These are phyloP conservation scores for Spialia ferax DNA, from an alignment of 2,888 invertebrate genomes.

Conservation along the genomic window DNA sequence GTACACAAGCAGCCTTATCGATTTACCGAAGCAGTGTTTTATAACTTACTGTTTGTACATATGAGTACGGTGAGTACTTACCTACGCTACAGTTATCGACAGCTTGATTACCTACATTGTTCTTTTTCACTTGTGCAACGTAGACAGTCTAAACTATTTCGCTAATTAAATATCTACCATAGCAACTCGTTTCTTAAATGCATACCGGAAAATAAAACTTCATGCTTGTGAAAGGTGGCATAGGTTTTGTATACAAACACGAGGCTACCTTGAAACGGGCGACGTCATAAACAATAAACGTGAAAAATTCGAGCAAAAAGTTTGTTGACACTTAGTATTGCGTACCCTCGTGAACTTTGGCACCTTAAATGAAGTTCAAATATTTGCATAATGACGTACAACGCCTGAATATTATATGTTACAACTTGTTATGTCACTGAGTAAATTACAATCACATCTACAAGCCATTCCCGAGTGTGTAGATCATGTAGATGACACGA, in stretches of 20 bases:
- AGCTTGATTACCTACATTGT: conserved; percentile 3
- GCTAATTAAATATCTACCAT: background rate
- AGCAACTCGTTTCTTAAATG: conserved; percentile 8
- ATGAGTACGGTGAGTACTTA: background rate
- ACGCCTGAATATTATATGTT: conserved; percentile 3
- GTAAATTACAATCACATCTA: conserved; percentile 20
- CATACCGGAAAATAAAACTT: conserved; percentile 16
- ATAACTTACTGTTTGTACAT: conserved; percentile 4
- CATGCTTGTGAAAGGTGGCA: conserved; percentile 24
- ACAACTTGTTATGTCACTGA: conserved; percentile 8
- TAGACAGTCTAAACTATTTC: conserved; percentile 4
- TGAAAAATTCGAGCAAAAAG: conserved; percentile 43
- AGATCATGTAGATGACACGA: conserved; percentile 50
- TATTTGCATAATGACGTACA: conserved; percentile 58
- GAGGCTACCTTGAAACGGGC: conserved; percentile 7
- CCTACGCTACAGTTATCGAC: conserved; percentile 6
- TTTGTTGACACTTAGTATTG: conserved; percentile 60
- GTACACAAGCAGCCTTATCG: conserved; percentile 37
- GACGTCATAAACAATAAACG: conserved; percentile 11
- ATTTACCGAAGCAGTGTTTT: conserved; percentile 27
- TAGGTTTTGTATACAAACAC: conserved; percentile 18
- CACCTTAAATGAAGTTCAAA: conserved; percentile 57
- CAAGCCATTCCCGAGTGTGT: conserved; percentile 47
- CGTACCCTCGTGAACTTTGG: conserved; percentile 60
- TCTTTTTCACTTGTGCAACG: background rate